A percentile compares a stretch with the other conserved stretches of the same genome.
These are phyloP conservation scores for Penaeus monodon DNA, from an alignment of 2,888 invertebrate species.

Conservation along the genomic window DNA sequence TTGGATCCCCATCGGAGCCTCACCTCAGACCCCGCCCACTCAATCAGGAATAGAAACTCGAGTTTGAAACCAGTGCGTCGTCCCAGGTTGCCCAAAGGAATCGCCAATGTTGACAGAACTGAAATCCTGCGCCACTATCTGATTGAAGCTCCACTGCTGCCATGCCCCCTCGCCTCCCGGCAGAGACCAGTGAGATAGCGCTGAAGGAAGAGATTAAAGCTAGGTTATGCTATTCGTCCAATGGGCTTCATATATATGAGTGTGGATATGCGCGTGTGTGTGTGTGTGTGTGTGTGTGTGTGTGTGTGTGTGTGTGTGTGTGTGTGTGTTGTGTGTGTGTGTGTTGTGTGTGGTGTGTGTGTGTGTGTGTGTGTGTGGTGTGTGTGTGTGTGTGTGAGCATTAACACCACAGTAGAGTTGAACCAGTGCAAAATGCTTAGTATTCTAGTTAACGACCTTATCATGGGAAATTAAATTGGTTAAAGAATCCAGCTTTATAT, in stretches of 20 bases:
- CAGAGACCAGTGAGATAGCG: conserved; percentile 55
- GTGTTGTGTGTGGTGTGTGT: too few species aligned
- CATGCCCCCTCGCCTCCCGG: conserved; percentile 59
- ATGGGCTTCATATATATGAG: neutral
- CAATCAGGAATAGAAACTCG: conserved; percentile 39
- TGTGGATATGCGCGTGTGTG: too few species aligned
- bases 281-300: too few species aligned
- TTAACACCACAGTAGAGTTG: too few species aligned
- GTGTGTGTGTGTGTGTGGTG: too few species aligned
- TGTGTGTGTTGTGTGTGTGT: too few species aligned
- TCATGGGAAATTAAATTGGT: too few species aligned
- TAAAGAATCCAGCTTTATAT: too few species aligned
- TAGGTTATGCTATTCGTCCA: neutral
- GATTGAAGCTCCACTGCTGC: conserved; percentile 52
- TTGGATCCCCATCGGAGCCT: conserved; percentile 51
- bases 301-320: too few species aligned
- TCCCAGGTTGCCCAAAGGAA: conserved; percentile 70
- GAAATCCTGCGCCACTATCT: conserved; percentile 65
- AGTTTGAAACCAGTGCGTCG: conserved; percentile 72
- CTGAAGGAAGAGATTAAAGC: conserved; percentile 31
- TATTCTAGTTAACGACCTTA: too few species aligned
- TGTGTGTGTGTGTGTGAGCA: too few species aligned
- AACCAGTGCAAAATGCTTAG: too few species aligned
- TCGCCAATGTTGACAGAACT: conserved; percentile 66
- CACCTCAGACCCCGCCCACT: conserved; percentile 51